Conservation (phyloP, 2,113 vertebrate genomes). For the Triplophysa rosa region DNA sequence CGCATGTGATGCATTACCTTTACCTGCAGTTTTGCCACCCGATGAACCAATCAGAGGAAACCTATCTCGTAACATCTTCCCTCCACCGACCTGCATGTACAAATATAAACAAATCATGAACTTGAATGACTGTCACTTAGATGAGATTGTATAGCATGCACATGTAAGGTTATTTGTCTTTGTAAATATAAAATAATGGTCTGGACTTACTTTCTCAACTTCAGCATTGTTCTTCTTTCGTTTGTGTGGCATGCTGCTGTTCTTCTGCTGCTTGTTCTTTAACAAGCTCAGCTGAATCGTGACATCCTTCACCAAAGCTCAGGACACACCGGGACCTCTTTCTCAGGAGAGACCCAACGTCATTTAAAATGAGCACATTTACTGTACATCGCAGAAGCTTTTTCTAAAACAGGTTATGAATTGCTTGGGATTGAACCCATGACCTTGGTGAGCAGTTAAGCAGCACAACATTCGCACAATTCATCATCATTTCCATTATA, state of each 20-base stretch:
- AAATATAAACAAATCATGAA: conserved; percentile 10
- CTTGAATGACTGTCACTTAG: background rate
- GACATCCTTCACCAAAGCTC: conserved; percentile 35
- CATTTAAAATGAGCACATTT: too few relatives aligned
- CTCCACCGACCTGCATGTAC: conserved; percentile 27
- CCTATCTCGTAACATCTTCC: conserved; percentile 59
- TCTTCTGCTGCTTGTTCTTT: conserved; percentile 32
- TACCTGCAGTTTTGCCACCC: conserved; percentile 64
- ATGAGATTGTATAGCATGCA: background rate
- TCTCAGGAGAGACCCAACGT: background rate
- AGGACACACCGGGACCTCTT: background rate
- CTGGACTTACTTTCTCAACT: background rate
- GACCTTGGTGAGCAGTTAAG: too few relatives aligned
- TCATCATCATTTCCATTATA: too few relatives aligned
- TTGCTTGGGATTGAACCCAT: too few relatives aligned
- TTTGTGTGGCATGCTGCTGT: conserved; percentile 22
- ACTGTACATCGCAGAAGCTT: too few relatives aligned
- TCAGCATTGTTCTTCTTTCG: conserved; percentile 38
- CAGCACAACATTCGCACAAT: too few relatives aligned
- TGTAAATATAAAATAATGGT: background rate
- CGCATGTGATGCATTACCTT: background rate
- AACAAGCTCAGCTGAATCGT: background rate
- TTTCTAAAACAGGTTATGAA: too few relatives aligned
- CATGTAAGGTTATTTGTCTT: background rate
- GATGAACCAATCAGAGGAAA: conserved; percentile 68